Evolutionary conservation across 2,113 vertebrate species (phyloP), one percentile per base, ranked within the genome.

Genomic region (Chauna torquata): DNA sequence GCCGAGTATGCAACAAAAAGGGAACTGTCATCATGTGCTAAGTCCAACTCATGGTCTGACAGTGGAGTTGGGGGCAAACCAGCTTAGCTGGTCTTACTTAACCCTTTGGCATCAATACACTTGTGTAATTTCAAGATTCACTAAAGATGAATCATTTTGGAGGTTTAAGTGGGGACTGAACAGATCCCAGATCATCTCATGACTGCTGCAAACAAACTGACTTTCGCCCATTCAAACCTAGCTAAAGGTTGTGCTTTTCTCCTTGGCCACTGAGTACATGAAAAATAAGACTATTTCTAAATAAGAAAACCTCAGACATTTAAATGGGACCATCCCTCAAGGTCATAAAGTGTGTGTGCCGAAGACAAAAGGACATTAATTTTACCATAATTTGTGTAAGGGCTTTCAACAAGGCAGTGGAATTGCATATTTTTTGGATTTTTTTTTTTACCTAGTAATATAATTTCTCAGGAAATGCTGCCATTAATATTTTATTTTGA

Each of bases 401-500:
- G 74, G n/a, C 54, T 95, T 94, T 94, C 75, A 95, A 82, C 78
- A 90, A 94, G 47, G 68, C 72, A 55, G 58, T 6, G 17, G n/a
- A 95, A 91, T 68, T 64, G 55, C 58, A 52, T 90, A 82, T 90
- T 94, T 94, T 91, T 44, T 62, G 61, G 74, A 58, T 9, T 70
- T 65, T 84, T 81, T 92, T 95, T 92, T 76, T 38, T 58, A n/a
- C 70, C 42, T 28, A 64, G 87, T 90, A 97, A 97, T 94, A 91
- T 94, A 91, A 96, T 97, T 96, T 90, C 85, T 97, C 58, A 68
- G 84, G 90, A 96, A 95, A 66, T 74, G n/a, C 65, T 86, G 85
- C 75, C 92, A 95, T 95, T 92, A 96, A 96, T 95, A 92, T 95
- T 92, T 94, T 96, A 96, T 95, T 95, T 94, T 94, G 94, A 94